Evolutionary conservation across 2,888 invertebrate species (phyloP).

Genomic region (Monoplex corrugatus): DNA sequence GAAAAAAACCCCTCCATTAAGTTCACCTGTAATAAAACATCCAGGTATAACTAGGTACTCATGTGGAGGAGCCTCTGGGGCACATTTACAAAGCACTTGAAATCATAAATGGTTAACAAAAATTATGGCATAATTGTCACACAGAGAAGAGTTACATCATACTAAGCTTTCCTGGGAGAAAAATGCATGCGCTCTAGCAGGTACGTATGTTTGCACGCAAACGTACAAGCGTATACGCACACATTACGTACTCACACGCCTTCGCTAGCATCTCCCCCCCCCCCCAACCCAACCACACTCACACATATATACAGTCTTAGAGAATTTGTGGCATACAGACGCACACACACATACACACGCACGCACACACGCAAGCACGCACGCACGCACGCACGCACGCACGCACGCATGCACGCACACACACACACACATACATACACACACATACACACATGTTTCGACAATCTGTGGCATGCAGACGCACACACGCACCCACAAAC

Average conservation of each 20-base stretch:
- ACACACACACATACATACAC: slow-evolving; percentile 33
- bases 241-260: neutral
- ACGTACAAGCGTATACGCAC: neutral
- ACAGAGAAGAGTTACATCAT: too few species aligned
- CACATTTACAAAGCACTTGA: too few species aligned
- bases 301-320: neutral
- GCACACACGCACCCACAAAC: neutral
- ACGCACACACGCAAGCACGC: neutral
- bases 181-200: neutral
- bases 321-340: neutral
- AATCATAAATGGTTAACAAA: too few species aligned
- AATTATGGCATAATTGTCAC: too few species aligned
- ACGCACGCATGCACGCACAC: slow-evolving; percentile 6
- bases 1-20: too few species aligned
- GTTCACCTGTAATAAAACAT: too few species aligned
- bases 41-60: too few species aligned
- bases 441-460: slow-evolving; percentile 1
- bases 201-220: neutral
- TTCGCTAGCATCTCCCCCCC: neutral
- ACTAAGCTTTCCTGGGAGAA: too few species aligned
- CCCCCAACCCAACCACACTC: neutral
- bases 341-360: slow-evolving; percentile 20
- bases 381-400: neutral
- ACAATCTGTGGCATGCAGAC: too few species aligned
- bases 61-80: too few species aligned